phyloP scores from a whole-genome alignment of 2,113 vertebrate genomes.

The Brachirus orientalis region DNA sequence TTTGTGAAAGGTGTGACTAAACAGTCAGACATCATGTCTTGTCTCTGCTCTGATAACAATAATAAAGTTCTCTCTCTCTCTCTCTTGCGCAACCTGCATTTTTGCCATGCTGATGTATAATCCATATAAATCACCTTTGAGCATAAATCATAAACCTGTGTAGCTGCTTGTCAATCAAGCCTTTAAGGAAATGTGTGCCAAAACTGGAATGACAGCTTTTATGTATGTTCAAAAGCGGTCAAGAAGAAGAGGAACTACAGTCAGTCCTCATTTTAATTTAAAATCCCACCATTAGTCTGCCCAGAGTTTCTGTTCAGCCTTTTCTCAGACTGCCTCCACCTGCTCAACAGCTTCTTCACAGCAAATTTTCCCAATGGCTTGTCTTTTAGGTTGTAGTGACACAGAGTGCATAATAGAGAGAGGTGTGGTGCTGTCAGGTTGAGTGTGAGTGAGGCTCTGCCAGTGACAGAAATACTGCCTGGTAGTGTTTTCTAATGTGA shows the following conservation, averaged over 20 bases:
- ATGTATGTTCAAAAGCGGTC: neutral
- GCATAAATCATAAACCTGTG: neutral
- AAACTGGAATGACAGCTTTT: constrained; percentile 16
- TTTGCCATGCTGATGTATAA: neutral
- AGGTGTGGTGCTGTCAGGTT: constrained; percentile 53
- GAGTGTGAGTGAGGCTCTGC: constrained; percentile 5
- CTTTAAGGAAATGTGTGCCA: constrained; percentile 1
- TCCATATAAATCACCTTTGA: neutral
- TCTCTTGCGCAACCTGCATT: constrained; percentile 7
- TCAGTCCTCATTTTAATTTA: neutral
- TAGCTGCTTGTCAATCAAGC: neutral
- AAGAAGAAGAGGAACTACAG: neutral
- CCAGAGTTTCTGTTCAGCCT: neutral
- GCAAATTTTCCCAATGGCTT: constrained; percentile 17
- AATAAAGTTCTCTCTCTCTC: neutral
- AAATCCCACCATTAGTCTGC: neutral
- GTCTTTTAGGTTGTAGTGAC: constrained; percentile 4
- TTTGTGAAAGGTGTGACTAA: too few species aligned
- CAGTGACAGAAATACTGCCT: constrained; percentile 30
- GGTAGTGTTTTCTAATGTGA: constrained; percentile 27
- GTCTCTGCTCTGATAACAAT: too few species aligned
- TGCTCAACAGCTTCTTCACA: constrained; percentile 35
- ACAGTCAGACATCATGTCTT: too few species aligned
- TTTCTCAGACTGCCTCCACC: constrained; percentile 26
- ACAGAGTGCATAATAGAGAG: constrained; percentile 25